Evolutionary conservation across 2,113 vertebrate genomes (phyloP).

Genomic region (Notothenia rossii): DNA sequence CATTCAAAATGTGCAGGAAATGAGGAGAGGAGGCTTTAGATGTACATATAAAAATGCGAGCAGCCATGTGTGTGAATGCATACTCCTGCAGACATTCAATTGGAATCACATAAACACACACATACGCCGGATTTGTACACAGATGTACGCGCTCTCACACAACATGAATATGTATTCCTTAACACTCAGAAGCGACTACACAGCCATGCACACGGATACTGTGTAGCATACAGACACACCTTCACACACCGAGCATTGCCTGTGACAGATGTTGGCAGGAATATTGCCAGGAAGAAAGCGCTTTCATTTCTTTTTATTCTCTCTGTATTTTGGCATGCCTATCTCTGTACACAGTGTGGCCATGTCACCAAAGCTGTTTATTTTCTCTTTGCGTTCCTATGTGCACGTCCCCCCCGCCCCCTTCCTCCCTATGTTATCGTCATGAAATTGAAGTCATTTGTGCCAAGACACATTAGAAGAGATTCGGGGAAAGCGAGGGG

Average conservation of each 20-base stretch:
- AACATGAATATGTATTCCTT: constrained; percentile 73
- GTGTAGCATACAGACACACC: constrained; percentile 60
- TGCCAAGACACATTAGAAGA: constrained; percentile 83
- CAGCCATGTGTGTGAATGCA: constrained; percentile 61
- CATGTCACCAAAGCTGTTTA: constrained; percentile 74
- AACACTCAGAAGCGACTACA: constrained; percentile 49
- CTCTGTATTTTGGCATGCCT: constrained; percentile 81
- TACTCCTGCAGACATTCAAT: constrained; percentile 56
- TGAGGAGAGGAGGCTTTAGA: constrained; percentile 60
- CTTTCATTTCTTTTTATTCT: constrained; percentile 78
- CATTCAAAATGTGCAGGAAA: constrained; percentile 72
- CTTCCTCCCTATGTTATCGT: constrained; percentile 50
- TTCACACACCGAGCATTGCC: constrained; percentile 69
- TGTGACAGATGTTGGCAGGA: constrained; percentile 84
- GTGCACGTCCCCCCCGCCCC: not conserved
- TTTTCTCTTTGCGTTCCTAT: constrained; percentile 63
- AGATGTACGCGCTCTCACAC: constrained; percentile 44
- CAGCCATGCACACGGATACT: constrained; percentile 47
- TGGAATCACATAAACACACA: constrained; percentile 50
- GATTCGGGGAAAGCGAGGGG: constrained; percentile 62
- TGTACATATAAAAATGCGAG: constrained; percentile 58
- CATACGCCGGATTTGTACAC: constrained; percentile 52
- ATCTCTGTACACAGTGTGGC: constrained; percentile 79
- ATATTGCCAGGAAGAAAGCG: constrained; percentile 78
- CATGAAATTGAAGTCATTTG: constrained; percentile 79